Evolutionary conservation across 1,140 invertebrate genomes (phyloP), one percentile per base, ranked within the genome.

Genomic region (Drosophila bocqueti): DNA sequence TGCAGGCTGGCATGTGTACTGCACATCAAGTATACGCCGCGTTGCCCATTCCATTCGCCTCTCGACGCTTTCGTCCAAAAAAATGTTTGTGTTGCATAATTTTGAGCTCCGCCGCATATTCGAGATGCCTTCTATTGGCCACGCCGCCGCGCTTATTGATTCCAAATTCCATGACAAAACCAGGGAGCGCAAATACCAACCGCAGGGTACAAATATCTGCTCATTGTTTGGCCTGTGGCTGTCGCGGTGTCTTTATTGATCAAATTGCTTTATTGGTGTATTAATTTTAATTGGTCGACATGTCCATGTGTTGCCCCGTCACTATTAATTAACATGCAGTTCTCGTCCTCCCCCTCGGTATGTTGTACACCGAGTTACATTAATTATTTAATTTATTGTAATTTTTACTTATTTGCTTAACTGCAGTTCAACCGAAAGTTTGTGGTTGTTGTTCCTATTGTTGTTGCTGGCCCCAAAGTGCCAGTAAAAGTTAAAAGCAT

Each of bases 281-380:
- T 90, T 81, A 72, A 79, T 79, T 84, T 89, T 71, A 81, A 89
- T 89, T 71, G 76, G 81, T 81, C 80, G 71, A 58, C 80, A 86
- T 72, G 79, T 50, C 73, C 34, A 55, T 55, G 67, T 59, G 73
- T 57, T 79, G 61, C 29, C 38, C 40, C 61, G 83, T 83, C 74
- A 61, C 54, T 64, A 63, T 85, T 89, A 89, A 84, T 89, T 90
- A 90, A 84, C 55, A 81, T 90, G 65, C 65, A 75, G 64, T 69
- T 81, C 57, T 47, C 57, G 50, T 36, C 0, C 24, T 4, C 31
- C 16, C n/a, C 29, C n/a, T 40, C 52, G 40, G 66, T 78, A 61
- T 67, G 62, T 63, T 69, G 26, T 65, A 45, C 63, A 60, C 15
- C 24, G 36, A 77, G 74, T 77, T 76, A 76, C 73, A 77, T 76